phyloP scores from a whole-genome alignment of 2,888 invertebrate genomes.

The Euzetes globulus region DNA sequence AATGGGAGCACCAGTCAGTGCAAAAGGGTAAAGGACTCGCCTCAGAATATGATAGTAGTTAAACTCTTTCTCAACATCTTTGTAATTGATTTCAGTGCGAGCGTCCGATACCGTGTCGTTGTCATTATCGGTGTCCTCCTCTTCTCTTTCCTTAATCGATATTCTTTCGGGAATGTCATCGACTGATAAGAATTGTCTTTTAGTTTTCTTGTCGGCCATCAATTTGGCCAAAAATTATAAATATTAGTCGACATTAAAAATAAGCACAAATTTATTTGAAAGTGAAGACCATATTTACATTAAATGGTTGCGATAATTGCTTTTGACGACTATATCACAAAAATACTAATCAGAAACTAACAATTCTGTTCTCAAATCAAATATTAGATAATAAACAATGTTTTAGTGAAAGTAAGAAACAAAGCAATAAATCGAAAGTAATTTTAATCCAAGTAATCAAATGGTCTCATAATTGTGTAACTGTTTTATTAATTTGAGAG shows the following conservation, averaged over 20 bases:
- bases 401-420: no score
- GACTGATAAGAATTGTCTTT: no score
- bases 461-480: not conserved
- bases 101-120: not conserved
- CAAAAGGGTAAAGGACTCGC: not conserved
- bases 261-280: no score
- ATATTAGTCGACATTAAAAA: no score
- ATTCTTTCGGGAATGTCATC: no score
- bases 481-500: not conserved
- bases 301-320: no score
- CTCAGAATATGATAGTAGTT: slow-evolving; percentile 7
- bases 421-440: not conserved
- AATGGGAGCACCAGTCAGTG: slow-evolving; percentile 7
- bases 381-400: not conserved
- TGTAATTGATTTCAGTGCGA: not conserved
- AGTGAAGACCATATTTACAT: no score
- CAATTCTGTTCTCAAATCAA: no score
- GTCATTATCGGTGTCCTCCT: not conserved
- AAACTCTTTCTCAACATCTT: not conserved
- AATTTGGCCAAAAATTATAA: no score
- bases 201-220: no score
- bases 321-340: no score
- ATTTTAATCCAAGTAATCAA: not conserved
- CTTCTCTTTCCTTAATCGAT: not conserved
- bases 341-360: no score